Base-by-base conservation (phyloP, 2,113 vertebrate species). In the Cranoglanis bouderius region DNA sequence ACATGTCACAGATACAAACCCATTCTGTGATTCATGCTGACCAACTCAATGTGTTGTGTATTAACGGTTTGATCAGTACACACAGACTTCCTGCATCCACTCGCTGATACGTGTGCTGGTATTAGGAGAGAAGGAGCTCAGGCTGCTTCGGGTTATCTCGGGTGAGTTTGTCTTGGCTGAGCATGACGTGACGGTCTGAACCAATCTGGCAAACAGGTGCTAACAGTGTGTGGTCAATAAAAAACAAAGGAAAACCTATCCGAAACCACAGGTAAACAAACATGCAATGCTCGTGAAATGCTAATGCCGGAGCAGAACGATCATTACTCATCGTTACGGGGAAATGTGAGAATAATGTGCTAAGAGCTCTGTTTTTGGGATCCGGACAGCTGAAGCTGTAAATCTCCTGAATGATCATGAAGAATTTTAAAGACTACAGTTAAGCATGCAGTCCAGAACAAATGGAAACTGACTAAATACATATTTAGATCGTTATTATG, bases 241-340 rank as follows among this genome's bases (percentile, higher is more conserved):
- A 85, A 63, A n/a, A 63, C 40, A 85, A 85, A 74, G 14, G 29
- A 49, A 78, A 75, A 74, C 84, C 84, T 40, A 55, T 8, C 2
- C 12, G 3, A 29, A 87, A 87, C 77, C 61, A 29, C 77, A 82
- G 77, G 86, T 82, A 67, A 70, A 87, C 86, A 82, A 86, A 77
- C 70, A 43, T 43, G 85, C 84, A 26, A 57, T 2, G 38, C 38
- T 61, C 0, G 51, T 77, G 85, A 61, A 86, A 61, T 4, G 85
- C 38, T 32, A n/a, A 46, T n/a, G 85, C 57, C 13, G 72, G 18
- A 61, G 65, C 4, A 61, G 85, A n/a, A 13, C 0, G 4, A 46
- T 77, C 38, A 43, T 19, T 59, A 61, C 70, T 77, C 72, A 51
- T 21, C 9, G 29, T 85, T 38, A 72, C 46, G 70, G n/a, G 65